These are phyloP conservation scores for Piaya cayana DNA, from an alignment of 2,113 vertebrate species.

Conservation along the genomic window DNA sequence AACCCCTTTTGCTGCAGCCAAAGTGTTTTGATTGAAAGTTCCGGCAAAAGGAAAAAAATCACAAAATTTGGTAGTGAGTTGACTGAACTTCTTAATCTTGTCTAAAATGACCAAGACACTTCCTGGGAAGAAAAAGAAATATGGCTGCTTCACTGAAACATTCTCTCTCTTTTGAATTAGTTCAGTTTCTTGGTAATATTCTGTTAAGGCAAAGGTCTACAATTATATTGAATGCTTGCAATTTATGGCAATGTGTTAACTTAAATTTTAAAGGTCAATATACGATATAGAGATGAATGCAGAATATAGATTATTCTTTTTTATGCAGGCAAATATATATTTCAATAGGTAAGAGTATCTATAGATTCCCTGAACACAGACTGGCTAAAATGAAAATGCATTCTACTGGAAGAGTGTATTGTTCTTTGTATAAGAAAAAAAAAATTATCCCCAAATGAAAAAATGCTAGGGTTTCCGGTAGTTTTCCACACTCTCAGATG, in stretches of 20 bases:
- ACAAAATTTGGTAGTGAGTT: neutral
- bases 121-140: neutral
- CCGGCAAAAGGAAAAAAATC: neutral
- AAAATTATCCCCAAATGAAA: neutral
- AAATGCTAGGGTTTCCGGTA: neutral
- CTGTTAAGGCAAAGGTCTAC: neutral
- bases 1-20: conserved; percentile 50
- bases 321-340: neutral
- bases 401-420: neutral
- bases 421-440: neutral
- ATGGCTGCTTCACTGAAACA: neutral
- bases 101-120: conserved; percentile 20
- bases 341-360: neutral
- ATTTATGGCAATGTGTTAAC: neutral
- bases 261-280: neutral
- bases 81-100: neutral
- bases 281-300: neutral
- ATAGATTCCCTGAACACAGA: neutral
- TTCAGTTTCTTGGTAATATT: neutral
- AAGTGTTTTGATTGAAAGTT: conserved; percentile 47
- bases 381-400: neutral
- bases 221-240: neutral
- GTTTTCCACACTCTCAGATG: neutral
- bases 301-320: neutral
- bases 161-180: neutral